Base-by-base conservation (phyloP, 2,888 invertebrate genomes). In the Xiphydria camelus region DNA sequence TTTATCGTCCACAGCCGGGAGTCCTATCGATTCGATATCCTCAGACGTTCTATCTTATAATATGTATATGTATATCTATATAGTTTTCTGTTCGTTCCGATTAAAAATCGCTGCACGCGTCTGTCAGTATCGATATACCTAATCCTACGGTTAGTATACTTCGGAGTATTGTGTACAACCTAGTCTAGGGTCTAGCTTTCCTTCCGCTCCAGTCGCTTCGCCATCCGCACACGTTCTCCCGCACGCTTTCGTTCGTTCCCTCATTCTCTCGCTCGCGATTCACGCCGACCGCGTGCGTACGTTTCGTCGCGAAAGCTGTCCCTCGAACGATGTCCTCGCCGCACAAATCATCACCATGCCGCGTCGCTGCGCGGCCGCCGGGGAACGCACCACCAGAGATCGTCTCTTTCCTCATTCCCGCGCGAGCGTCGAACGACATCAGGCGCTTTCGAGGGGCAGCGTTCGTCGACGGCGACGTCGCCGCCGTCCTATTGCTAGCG, bases 81-180 rank as follows among this genome's bases (percentile, higher is more conserved):
- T 25, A 10, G 10, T 40, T n/a, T 20, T 35, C 15, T n/a, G 12
- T 9, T 29, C 7, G 6, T 29, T 2, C 6, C 9, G 12, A 14
- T 4, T 2, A 7, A 23, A 29, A 29, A n/a, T 29, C 12, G 5
- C 12, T 29, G 6, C 29, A 14, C 29, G 12, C 29, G 29, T 14
- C 29, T 29, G 26, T 31, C 10, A 15, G 7, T 23, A 10, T 34
- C 10, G 15, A 17, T 22, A 41, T 21, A 6, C n/a, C 22, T 21
- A 41, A 32, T 47, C 20, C 62, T 70, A 69, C 45, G 61, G 61
- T 67, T 68, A 73, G 64, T 68, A 71, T 70, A 70, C 62, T n/a
- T 68, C 63, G 55, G 70, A 72, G 66, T 73, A 73, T 73, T 70
- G 61, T 69, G 62, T 69, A 68, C 62, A 65, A 64, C 44, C 59